phyloP scores from a whole-genome alignment of 2,888 invertebrate species.

The Rhimphoctona megacephalus region DNA sequence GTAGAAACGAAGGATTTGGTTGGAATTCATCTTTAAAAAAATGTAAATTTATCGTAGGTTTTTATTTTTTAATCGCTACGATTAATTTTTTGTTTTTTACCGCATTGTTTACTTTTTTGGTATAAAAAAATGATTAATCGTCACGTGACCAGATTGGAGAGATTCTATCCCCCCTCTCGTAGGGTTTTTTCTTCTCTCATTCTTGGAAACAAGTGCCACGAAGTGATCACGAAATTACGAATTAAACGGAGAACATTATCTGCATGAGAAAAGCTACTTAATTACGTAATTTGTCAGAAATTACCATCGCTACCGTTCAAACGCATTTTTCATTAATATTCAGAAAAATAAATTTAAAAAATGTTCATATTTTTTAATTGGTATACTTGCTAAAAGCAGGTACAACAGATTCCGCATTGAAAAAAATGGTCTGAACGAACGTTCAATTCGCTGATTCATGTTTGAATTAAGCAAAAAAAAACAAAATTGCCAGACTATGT shows the following conservation, averaged over 20 bases:
- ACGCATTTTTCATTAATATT: not conserved
- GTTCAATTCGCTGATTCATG: too few species aligned
- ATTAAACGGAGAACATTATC: slow-evolving; percentile 4
- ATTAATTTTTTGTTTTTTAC: not conserved
- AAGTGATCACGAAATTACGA: slow-evolving; percentile 28
- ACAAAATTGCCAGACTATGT: not conserved
- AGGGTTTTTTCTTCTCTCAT: not conserved
- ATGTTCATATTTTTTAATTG: not conserved
- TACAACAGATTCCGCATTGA: not conserved
- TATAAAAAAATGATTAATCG: not conserved
- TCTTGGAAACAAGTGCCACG: slow-evolving; percentile 13
- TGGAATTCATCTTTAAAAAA: too few species aligned
- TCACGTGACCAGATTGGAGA: not conserved
- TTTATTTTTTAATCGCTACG: not conserved
- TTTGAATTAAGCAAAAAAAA: not conserved
- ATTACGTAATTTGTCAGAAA: slow-evolving; percentile 23
- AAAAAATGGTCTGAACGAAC: not conserved
- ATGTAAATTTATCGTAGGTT: not conserved
- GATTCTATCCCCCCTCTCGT: not conserved
- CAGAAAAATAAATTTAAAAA: not conserved
- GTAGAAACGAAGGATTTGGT: too few species aligned
- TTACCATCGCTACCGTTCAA: not conserved
- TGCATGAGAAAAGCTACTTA: not conserved
- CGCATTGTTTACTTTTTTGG: not conserved
- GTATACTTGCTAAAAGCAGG: not conserved